A percentile compares a stretch with the other conserved stretches of the same genome.
These are phyloP conservation scores for Salarias fasciatus DNA, from an alignment of 2,797 vertebrate species.

Conservation along the genomic window DNA sequence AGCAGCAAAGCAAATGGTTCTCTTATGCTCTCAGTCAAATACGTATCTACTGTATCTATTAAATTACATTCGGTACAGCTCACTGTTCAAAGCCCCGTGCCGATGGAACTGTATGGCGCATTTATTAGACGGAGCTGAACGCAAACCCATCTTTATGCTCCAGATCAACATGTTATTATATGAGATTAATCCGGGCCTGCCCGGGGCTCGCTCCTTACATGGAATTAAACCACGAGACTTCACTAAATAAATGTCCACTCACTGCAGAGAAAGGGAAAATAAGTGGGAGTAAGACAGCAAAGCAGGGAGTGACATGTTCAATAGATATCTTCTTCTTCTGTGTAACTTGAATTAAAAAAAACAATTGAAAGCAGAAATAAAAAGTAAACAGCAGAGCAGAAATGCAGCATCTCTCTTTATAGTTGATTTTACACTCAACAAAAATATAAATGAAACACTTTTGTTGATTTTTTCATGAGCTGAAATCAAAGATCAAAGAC, in stretches of 20 bases:
- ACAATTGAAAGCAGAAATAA: constrained; percentile 4
- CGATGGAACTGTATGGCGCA: constrained; percentile 24
- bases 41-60: constrained; percentile 8
- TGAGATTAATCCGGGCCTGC: constrained; percentile 45
- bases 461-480: no score
- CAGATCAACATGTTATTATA: constrained; percentile 44
- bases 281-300: constrained; percentile 34
- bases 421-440: no score
- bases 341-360: constrained; percentile 39
- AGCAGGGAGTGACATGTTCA: constrained; percentile 13
- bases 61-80: constrained; percentile 22
- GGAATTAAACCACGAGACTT: constrained; percentile 43
- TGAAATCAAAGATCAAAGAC: no score
- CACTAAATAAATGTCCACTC: constrained; percentile 23
- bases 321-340: not conserved
- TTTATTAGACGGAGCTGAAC: constrained; percentile 15
- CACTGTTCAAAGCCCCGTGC: constrained; percentile 12
- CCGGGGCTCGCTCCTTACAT: constrained; percentile 41
- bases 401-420: no score
- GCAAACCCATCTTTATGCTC: constrained; percentile 15
- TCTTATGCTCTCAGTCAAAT: constrained; percentile 8
- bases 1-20: constrained; percentile 11
- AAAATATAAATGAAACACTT: no score
- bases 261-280: constrained; percentile 22
- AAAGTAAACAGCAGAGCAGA: not conserved